These are phyloP conservation scores for Acanthurus lineatus DNA, from an alignment of 2,797 vertebrate species.

Conservation along the genomic window DNA sequence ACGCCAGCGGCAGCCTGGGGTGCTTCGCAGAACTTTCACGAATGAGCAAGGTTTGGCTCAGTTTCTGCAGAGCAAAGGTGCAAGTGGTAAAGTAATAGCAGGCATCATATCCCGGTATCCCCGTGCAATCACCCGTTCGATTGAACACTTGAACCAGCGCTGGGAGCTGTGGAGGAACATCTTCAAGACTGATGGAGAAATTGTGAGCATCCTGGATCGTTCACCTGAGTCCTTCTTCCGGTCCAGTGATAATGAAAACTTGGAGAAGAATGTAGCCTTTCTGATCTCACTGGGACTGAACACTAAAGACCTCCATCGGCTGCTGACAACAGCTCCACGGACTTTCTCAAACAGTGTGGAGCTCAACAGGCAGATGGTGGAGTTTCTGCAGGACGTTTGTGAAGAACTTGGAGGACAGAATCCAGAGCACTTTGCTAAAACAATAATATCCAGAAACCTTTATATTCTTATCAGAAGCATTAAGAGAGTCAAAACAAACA, in stretches of 20 bases:
- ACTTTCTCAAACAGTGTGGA: slow-evolving; percentile 88
- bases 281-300: slow-evolving; percentile 84
- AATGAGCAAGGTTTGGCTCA: slow-evolving; percentile 83
- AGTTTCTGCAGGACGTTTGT: slow-evolving; percentile 80
- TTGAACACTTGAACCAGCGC: slow-evolving; percentile 83
- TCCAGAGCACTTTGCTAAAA: slow-evolving; percentile 80
- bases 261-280: slow-evolving; percentile 86
- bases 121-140: slow-evolving; percentile 85
- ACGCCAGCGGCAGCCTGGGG: slow-evolving; percentile 79
- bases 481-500: slow-evolving; percentile 83
- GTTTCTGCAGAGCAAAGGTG: slow-evolving; percentile 86
- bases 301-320: slow-evolving; percentile 78
- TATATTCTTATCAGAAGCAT: slow-evolving; percentile 88
- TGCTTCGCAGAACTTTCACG: slow-evolving; percentile 80
- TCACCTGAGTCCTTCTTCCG: slow-evolving; percentile 90
- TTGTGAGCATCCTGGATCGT: slow-evolving; percentile 83
- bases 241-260: slow-evolving; percentile 83
- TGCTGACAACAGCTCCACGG: slow-evolving; percentile 84
- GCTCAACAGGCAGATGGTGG: slow-evolving; percentile 86
- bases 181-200: slow-evolving; percentile 82
- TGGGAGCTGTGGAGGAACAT: slow-evolving; percentile 89
- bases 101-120: slow-evolving; percentile 88
- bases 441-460: slow-evolving; percentile 84
- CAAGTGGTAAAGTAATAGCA: slow-evolving; percentile 75
- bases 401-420: slow-evolving; percentile 74